A percentile compares a stretch with the other conserved stretches of the same genome.
Evolutionary conservation across 1,140 invertebrate species (phyloP).

Genomic region (Ceratoteleas bidentatus): DNA sequence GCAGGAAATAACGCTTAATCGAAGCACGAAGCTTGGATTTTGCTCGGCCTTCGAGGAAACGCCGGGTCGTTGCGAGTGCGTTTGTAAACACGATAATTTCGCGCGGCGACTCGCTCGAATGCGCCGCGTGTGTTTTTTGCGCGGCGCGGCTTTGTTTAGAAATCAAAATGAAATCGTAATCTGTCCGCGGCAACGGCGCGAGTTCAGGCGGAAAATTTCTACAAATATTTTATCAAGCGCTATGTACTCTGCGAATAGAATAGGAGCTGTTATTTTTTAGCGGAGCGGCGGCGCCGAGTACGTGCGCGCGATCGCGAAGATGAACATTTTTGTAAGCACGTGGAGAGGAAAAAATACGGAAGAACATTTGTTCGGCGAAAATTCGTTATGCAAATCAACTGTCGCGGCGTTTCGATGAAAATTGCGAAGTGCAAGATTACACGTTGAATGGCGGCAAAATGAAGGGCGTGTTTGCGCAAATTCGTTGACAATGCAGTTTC

Average conservation of each 20-base stretch:
- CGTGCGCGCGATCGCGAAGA: neutral
- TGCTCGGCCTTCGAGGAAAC: neutral
- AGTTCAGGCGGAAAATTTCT: slow-evolving; percentile 41
- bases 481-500: slow-evolving; percentile 1
- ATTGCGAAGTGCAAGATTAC: too few relatives aligned
- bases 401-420: too few relatives aligned
- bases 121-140: neutral
- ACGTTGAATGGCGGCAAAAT: too few relatives aligned
- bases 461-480: neutral
- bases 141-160: slow-evolving; percentile 11
- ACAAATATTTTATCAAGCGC: slow-evolving; percentile 38
- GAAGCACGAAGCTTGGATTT: slow-evolving; percentile 6
- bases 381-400: too few relatives aligned
- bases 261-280: slow-evolving; percentile 26
- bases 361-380: too few relatives aligned
- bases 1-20: slow-evolving; percentile 49
- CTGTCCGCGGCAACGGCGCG: slow-evolving; percentile 10
- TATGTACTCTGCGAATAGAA: slow-evolving; percentile 29
- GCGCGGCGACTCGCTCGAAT: neutral
- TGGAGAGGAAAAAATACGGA: too few relatives aligned
- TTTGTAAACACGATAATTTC: slow-evolving; percentile 19
- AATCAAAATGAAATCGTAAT: slow-evolving; percentile 40
- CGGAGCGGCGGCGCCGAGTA: too few relatives aligned
- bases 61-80: neutral
- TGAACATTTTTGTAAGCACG: neutral